Conservation (phyloP, 2,113 vertebrate species). For the Sinocyclocheilus maitianheensis region DNA sequence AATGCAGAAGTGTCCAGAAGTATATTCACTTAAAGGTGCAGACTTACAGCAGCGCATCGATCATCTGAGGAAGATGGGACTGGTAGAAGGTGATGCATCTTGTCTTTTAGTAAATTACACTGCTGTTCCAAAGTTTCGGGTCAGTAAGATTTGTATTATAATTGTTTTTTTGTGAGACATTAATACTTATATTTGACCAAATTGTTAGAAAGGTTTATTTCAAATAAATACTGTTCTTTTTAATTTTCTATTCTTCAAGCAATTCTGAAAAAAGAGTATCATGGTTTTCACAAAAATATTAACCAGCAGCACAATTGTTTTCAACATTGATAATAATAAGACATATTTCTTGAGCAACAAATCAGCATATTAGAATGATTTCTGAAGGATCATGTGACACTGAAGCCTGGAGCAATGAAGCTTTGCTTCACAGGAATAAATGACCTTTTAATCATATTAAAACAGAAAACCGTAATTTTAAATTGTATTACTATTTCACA, state of each 20-base stretch:
- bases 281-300: background rate
- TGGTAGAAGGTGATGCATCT: slow-evolving; percentile 79
- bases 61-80: slow-evolving; percentile 79
- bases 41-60: slow-evolving; percentile 73
- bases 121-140: background rate
- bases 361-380: background rate
- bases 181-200: background rate
- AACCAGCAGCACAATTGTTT: too few relatives aligned
- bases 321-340: too few relatives aligned
- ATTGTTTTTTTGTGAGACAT: background rate
- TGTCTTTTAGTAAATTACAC: background rate
- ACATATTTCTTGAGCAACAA: background rate
- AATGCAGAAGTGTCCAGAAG: slow-evolving; percentile 76
- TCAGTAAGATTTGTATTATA: background rate
- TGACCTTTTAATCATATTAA: background rate
- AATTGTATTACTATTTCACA: background rate
- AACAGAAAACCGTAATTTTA: background rate
- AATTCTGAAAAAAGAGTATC: background rate
- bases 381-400: background rate
- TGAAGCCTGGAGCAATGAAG: background rate
- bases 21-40: slow-evolving; percentile 64
- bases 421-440: background rate
- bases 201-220: background rate
- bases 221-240: background rate
- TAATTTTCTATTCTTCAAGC: background rate